Conservation (phyloP, 92 coral and sea anemone species). For the Parazoanthus atlanticus region DNA sequence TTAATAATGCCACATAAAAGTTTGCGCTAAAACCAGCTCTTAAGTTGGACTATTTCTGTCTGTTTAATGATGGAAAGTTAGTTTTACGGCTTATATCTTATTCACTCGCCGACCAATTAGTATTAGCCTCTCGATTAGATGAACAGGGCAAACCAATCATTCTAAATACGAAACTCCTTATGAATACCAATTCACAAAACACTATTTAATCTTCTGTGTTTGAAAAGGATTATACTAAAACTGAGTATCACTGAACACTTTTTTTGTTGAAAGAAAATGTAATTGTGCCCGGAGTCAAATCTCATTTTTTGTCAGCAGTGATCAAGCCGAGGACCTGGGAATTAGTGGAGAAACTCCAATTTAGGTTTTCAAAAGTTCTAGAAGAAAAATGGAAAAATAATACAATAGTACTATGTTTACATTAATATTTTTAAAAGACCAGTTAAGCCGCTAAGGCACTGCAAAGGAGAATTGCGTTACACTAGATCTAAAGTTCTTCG, state of each 20-base stretch:
- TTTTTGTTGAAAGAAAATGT: background rate
- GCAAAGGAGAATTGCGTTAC: too few species aligned
- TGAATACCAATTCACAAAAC: too few species aligned
- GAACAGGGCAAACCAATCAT: background rate
- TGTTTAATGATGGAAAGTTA: background rate
- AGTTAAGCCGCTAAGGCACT: too few species aligned
- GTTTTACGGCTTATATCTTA: background rate
- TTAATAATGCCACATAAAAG: background rate
- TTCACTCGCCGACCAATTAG: background rate
- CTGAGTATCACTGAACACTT: background rate
- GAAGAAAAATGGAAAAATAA: too few species aligned
- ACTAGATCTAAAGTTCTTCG: too few species aligned
- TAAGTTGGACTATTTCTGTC: background rate
- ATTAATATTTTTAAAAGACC: too few species aligned
- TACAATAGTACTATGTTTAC: too few species aligned
- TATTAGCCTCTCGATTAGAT: too few species aligned
- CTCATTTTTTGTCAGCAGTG: background rate
- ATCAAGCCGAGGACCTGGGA: too few species aligned
- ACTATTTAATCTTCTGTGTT: background rate
- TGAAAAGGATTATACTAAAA: too few species aligned
- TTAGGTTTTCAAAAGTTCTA: too few species aligned
- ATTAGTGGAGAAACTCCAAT: too few species aligned
- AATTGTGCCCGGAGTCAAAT: background rate
- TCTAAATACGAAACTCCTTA: background rate
- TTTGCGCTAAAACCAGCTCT: background rate